phyloP scores from a whole-genome alignment of 2,113 vertebrate species.

The Bos indicus region DNA sequence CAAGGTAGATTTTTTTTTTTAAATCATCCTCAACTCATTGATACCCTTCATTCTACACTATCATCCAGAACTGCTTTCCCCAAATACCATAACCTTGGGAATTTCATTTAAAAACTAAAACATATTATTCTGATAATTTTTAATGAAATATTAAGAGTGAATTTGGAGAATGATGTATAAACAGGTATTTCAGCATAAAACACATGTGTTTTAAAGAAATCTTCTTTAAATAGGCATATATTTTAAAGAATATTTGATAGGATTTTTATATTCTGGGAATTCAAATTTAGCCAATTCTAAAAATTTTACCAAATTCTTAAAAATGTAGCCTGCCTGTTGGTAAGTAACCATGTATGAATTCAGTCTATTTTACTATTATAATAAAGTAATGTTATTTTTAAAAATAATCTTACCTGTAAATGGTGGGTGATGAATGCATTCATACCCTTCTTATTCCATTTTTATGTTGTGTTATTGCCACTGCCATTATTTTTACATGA shows the following conservation, averaged over 20 bases:
- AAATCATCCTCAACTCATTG: neutral
- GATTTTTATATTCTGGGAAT: neutral
- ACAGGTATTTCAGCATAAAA: neutral
- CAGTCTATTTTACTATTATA: neutral
- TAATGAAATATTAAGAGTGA: neutral
- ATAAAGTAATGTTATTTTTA: neutral
- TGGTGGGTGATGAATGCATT: conserved; percentile 79
- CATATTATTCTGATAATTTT: neutral
- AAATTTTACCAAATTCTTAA: neutral
- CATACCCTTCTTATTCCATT: conserved; percentile 67
- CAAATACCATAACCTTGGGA: neutral
- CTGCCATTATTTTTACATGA: conserved; percentile 83
- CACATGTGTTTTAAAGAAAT: neutral
- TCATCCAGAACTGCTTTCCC: neutral
- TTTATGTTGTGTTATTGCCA: conserved; percentile 74
- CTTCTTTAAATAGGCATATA: neutral
- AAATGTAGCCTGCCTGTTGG: neutral
- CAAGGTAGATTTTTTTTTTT: neutral
- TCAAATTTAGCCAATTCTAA: neutral
- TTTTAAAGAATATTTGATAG: neutral
- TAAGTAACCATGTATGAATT: neutral
- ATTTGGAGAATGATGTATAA: neutral
- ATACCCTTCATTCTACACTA: neutral
- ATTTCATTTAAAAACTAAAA: neutral
- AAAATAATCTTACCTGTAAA: conserved; percentile 83